A percentile compares a stretch with the other conserved stretches of the same genome.
Evolutionary conservation across 2,113 vertebrate species (phyloP).

Genomic region (Notothenia rossii): DNA sequence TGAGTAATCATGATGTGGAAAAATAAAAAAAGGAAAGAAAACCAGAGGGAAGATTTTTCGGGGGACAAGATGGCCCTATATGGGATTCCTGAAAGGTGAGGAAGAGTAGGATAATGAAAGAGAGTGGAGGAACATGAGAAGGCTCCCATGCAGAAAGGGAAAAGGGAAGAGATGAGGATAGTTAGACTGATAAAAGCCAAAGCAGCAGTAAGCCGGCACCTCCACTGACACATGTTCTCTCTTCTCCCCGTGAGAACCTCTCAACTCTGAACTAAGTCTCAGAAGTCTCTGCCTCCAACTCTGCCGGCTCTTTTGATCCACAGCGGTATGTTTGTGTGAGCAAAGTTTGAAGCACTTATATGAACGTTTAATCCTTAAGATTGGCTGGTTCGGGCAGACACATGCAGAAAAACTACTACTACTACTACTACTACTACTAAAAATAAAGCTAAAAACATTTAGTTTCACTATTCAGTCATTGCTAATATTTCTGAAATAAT

Average conservation of each 20-base stretch:
- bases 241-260: conserved; percentile 16
- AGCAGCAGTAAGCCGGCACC: conserved; percentile 12
- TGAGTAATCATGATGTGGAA: conserved; percentile 57
- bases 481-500: neutral
- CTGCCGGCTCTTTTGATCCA: neutral
- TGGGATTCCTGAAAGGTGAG: conserved; percentile 27
- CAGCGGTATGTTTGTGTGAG: neutral
- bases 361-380: neutral
- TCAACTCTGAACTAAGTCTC: conserved; percentile 1
- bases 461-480: neutral
- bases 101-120: conserved; percentile 31
- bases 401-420: no score
- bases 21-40: conserved; percentile 25
- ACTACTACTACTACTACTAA: neutral
- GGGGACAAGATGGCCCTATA: neutral
- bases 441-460: no score
- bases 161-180: conserved; percentile 26
- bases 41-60: conserved; percentile 9
- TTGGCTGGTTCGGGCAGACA: neutral
- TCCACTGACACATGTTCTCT: conserved; percentile 24
- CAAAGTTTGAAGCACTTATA: neutral
- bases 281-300: neutral
- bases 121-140: conserved; percentile 23
- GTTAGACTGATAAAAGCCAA: conserved; percentile 31
- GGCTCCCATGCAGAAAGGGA: neutral